Percentiles rank a stretch among this genome's conserved stretches.
phyloP scores from a whole-genome alignment of 2,797 vertebrate species.

The Tadarida brasiliensis region DNA sequence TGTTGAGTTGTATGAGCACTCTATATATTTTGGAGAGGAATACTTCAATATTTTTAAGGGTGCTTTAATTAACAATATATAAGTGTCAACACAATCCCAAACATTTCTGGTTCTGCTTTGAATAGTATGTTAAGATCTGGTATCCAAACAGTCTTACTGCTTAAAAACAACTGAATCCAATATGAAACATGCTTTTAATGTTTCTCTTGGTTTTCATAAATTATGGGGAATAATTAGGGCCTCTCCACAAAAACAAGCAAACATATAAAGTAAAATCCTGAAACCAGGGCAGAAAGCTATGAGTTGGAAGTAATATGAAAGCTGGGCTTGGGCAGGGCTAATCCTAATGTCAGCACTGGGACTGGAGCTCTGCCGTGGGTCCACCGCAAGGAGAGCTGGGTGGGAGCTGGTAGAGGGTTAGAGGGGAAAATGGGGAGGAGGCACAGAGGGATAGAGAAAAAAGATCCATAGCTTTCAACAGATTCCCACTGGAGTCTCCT shows the following conservation, averaged over 20 bases:
- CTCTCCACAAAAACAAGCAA: background rate
- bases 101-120: background rate
- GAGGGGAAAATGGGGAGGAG: background rate
- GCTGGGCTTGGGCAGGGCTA: background rate
- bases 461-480: background rate
- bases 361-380: background rate
- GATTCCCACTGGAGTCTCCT: background rate
- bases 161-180: background rate
- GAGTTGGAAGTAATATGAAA: background rate
- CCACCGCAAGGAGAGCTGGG: background rate
- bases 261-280: background rate
- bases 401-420: background rate
- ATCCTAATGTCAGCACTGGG: background rate
- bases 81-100: background rate
- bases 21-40: too few species aligned
- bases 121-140: background rate
- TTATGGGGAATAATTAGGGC: background rate
- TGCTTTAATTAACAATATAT: background rate
- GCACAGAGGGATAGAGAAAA: fast-evolving
- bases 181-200: background rate
- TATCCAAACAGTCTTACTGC: background rate
- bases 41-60: background rate
- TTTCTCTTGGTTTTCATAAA: slow-evolving; percentile 11
- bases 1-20: too few species aligned
- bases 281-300: background rate